These are phyloP conservation scores for Gortyna flavago DNA, from an alignment of 2,888 invertebrate species.

Conservation along the genomic window DNA sequence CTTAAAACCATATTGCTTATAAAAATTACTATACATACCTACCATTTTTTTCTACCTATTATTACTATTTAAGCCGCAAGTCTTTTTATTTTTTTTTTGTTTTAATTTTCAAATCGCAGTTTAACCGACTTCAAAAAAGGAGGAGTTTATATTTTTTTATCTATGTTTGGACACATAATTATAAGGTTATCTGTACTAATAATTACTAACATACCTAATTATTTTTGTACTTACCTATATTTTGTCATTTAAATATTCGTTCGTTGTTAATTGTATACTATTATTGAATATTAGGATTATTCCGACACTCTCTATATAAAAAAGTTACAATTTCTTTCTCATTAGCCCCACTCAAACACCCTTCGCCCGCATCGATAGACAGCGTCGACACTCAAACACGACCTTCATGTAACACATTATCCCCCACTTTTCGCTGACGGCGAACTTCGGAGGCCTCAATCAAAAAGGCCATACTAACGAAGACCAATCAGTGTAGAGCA, in stretches of 20 bases:
- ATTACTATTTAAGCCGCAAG: not conserved
- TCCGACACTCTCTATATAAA: not conserved
- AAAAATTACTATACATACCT: no score
- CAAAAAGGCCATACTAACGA: conserved; percentile 39
- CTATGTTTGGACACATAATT: no score
- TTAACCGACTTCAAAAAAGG: no score
- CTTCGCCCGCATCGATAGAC: conserved; percentile 23
- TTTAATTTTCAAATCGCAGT: no score
- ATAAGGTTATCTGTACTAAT: no score
- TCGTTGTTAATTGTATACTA: not conserved
- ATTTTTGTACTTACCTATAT: not conserved
- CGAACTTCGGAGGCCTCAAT: conserved; percentile 47
- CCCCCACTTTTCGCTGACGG: conserved; percentile 20
- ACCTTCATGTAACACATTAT: conserved; percentile 40
- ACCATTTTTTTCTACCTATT: no score
- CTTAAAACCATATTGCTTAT: not conserved
- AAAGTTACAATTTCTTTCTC: conserved; percentile 2
- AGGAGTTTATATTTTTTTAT: no score
- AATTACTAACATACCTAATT: no score
- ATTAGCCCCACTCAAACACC: conserved; percentile 12
- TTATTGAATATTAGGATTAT: not conserved
- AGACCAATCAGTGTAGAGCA: conserved; percentile 56
- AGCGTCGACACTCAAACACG: conserved; percentile 13
- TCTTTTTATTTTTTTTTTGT: no score
- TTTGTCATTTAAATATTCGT: not conserved